phyloP scores from a whole-genome alignment of 2,888 invertebrate genomes.

The Cheilosia vernalis region DNA sequence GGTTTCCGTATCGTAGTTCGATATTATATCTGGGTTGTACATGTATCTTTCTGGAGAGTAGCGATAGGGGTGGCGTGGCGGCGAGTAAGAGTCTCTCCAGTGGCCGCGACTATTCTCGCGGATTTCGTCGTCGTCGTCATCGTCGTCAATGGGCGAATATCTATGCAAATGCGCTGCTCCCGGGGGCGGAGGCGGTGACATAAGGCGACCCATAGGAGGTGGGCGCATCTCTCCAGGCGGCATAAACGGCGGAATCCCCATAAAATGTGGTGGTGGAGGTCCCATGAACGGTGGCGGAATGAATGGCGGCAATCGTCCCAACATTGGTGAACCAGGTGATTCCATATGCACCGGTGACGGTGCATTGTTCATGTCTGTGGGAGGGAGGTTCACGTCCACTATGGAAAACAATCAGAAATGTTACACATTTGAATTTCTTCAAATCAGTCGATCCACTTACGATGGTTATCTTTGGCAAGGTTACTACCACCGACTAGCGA shows the following conservation, averaged over 20 bases:
- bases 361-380: conserved; percentile 78
- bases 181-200: conserved; percentile 83
- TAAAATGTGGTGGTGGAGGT: conserved; percentile 86
- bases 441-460: conserved; percentile 69
- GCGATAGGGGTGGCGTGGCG: conserved; percentile 83
- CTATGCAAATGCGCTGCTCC: conserved; percentile 70
- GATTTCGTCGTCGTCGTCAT: conserved; percentile 78
- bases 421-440: neutral
- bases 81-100: conserved; percentile 80
- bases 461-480: conserved; percentile 75
- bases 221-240: conserved; percentile 85
- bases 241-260: conserved; percentile 86
- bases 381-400: conserved; percentile 75
- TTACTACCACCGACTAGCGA: conserved; percentile 79
- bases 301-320: conserved; percentile 85
- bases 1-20: conserved; percentile 86
- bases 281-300: conserved; percentile 87
- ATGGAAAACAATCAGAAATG: neutral
- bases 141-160: conserved; percentile 76
- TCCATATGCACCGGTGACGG: conserved; percentile 83
- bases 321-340: conserved; percentile 81
- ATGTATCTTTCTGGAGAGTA: conserved; percentile 85
- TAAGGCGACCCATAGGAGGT: conserved; percentile 85
- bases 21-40: conserved; percentile 83
- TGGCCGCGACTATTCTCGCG: conserved; percentile 78